phyloP scores from a whole-genome alignment of 2,888 invertebrate genomes.

The Hesperia comma region DNA sequence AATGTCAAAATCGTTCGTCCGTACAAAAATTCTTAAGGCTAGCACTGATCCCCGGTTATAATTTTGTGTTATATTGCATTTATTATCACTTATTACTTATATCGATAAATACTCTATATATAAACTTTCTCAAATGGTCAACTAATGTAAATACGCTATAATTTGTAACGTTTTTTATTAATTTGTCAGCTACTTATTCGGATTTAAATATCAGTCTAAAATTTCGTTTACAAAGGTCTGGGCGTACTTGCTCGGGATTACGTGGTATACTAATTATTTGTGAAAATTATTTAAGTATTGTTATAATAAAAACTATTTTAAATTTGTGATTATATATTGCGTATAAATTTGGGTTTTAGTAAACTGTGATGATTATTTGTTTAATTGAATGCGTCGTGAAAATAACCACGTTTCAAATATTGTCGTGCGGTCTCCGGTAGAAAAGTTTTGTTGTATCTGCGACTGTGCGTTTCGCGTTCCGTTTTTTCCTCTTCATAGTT shows the following conservation, averaged over 20 bases:
- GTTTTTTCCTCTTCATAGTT: constrained; percentile 83
- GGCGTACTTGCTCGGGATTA: constrained; percentile 73
- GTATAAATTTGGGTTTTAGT: constrained; percentile 57
- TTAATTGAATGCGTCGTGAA: constrained; percentile 46
- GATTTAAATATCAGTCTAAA: constrained; percentile 82
- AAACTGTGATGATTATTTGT: constrained; percentile 58
- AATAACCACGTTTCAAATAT: constrained; percentile 55
- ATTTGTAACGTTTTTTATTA: constrained; percentile 52
- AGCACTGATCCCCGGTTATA: constrained; percentile 77
- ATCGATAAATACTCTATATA: constrained; percentile 57
- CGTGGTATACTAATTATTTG: constrained; percentile 62
- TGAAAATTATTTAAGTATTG: constrained; percentile 54
- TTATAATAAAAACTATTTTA: constrained; percentile 61
- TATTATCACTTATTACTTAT: constrained; percentile 61
- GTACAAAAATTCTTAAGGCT: constrained; percentile 71
- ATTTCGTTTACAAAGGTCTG: constrained; percentile 80
- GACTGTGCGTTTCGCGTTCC: constrained; percentile 53
- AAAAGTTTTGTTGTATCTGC: constrained; percentile 52
- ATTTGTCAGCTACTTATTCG: constrained; percentile 65
- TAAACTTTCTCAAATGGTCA: constrained; percentile 83
- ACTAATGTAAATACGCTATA: constrained; percentile 83
- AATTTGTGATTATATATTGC: constrained; percentile 72
- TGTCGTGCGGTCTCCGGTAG: constrained; percentile 63
- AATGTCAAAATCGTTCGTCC: constrained; percentile 74
- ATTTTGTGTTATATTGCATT: constrained; percentile 62